Conservation (phyloP, 2,797 vertebrate species). For the Epinephelus awoara region DNA sequence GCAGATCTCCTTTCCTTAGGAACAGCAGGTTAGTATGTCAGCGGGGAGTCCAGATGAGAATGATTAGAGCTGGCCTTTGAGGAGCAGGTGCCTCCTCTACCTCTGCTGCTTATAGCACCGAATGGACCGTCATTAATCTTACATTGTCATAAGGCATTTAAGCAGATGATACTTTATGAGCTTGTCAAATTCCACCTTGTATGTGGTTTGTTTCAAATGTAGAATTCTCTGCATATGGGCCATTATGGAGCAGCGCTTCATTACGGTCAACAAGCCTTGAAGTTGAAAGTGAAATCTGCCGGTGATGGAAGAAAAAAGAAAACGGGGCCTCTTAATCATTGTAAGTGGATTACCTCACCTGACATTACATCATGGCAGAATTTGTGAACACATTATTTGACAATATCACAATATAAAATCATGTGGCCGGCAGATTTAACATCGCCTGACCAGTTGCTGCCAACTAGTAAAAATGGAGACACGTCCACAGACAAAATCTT, state of each 20-base stretch:
- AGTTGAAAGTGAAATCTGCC: slow-evolving; percentile 48
- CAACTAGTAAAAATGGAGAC: slow-evolving; percentile 62
- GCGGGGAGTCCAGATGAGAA: slow-evolving; percentile 90
- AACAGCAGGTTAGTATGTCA: slow-evolving; percentile 90
- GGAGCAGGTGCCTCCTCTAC: slow-evolving; percentile 86
- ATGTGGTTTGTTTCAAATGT: slow-evolving; percentile 76
- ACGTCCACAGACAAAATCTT: slow-evolving; percentile 63
- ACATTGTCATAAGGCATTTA: slow-evolving; percentile 79
- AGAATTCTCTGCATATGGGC: slow-evolving; percentile 50
- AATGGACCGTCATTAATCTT: slow-evolving; percentile 82
- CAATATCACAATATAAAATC: slow-evolving; percentile 68
- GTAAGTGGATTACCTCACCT: slow-evolving; percentile 79
- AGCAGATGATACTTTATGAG: slow-evolving; percentile 78
- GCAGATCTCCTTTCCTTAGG: slow-evolving; percentile 85
- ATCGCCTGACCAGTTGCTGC: slow-evolving; percentile 57
- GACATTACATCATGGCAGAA: slow-evolving; percentile 77
- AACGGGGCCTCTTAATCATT: slow-evolving; percentile 77
- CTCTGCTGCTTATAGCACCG: slow-evolving; percentile 70
- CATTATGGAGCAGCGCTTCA: slow-evolving; percentile 54
- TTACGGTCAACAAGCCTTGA: slow-evolving; percentile 61
- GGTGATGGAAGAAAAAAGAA: slow-evolving; percentile 36
- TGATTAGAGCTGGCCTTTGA: slow-evolving; percentile 89
- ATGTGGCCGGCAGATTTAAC: slow-evolving; percentile 68
- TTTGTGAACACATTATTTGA: slow-evolving; percentile 67
- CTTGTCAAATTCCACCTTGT: slow-evolving; percentile 72